Evolutionary conservation across 2,888 invertebrate species (phyloP).

Genomic region (Antheraea assamensis): DNA sequence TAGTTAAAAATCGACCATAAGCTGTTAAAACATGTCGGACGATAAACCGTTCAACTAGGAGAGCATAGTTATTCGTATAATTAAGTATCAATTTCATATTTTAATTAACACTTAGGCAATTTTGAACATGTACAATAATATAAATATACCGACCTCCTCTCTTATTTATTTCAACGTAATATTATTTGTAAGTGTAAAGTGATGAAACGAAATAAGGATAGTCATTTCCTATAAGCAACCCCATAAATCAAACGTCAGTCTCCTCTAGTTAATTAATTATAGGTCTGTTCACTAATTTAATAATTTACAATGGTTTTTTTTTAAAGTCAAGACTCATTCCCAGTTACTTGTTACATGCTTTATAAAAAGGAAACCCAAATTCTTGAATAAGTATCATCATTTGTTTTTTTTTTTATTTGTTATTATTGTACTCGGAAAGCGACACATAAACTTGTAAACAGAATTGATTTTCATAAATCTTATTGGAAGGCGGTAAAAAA

Average conservation of each 20-base stretch:
- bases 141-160: not conserved
- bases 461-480: not conserved
- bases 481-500: not conserved
- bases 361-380: not conserved
- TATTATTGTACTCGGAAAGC: not conserved
- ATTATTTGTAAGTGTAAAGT: not conserved
- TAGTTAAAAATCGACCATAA: not conserved
- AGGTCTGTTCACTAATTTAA: not conserved
- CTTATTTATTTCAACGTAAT: not conserved
- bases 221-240: no score
- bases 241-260: not conserved
- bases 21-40: not conserved
- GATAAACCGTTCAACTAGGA: not conserved
- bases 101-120: not conserved
- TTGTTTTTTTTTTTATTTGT: not conserved
- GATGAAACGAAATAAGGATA: no score
- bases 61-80: not conserved
- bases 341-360: not conserved
- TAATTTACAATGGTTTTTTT: not conserved
- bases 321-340: not conserved
- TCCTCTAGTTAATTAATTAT: not conserved
- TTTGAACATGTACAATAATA: not conserved
- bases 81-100: not conserved
- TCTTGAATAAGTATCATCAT: not conserved
- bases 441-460: not conserved